Percentiles rank a stretch among this genome's conserved stretches.
These are phyloP conservation scores for Marronus borbonicus DNA, from an alignment of 2,888 invertebrate genomes.

Conservation along the genomic window DNA sequence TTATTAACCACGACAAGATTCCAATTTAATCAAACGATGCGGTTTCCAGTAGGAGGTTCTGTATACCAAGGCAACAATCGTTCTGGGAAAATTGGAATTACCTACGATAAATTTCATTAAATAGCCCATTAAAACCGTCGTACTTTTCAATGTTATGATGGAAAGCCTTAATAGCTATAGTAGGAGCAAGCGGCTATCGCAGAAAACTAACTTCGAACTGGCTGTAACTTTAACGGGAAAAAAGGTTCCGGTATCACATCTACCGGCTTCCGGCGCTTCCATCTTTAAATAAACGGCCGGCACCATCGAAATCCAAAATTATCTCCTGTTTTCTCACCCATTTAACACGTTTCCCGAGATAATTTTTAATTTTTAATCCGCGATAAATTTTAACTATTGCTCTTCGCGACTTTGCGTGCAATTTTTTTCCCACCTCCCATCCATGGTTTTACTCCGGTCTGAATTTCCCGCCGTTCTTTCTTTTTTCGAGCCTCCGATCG, in stretches of 20 bases:
- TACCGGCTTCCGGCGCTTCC: slow-evolving; percentile 14
- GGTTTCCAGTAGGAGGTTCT: too few relatives aligned
- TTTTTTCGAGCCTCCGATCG: neutral
- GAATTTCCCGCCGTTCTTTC: neutral
- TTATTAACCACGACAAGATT: too few relatives aligned
- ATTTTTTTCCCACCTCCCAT: neutral
- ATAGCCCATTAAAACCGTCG: slow-evolving; percentile 7
- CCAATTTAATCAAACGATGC: too few relatives aligned
- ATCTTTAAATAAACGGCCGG: slow-evolving; percentile 12
- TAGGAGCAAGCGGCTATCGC: slow-evolving; percentile 18
- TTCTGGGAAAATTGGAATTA: too few relatives aligned
- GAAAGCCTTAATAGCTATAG: neutral
- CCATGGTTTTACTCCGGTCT: neutral
- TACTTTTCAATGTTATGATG: slow-evolving; percentile 11
- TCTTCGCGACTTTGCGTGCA: neutral
- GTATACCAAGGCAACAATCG: too few relatives aligned
- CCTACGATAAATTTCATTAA: neutral
- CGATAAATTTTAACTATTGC: slow-evolving; percentile 48
- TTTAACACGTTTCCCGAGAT: slow-evolving; percentile 67
- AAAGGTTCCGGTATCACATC: slow-evolving; percentile 16
- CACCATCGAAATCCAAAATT: slow-evolving; percentile 68
- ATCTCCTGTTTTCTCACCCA: slow-evolving; percentile 70
- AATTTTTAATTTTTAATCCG: slow-evolving; percentile 69
- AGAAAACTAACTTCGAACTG: slow-evolving; percentile 31
- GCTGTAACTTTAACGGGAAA: slow-evolving; percentile 28